Evolutionary conservation across 23 tunicate species (phyloP).

Genomic region (Aplidium turbinatum): DNA sequence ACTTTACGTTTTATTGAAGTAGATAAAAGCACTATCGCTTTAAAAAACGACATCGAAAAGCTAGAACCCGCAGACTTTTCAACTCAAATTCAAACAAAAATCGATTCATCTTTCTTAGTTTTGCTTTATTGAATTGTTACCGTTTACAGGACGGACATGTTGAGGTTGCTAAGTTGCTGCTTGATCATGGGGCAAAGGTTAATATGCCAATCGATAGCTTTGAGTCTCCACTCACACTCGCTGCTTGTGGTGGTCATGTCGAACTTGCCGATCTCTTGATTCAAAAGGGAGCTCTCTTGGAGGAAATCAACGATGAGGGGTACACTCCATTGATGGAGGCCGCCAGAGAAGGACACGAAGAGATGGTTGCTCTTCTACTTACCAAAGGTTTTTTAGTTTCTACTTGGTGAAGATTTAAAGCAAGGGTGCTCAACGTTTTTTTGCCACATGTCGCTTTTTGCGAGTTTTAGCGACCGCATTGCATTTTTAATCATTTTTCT

Average conservation of each 20-base stretch:
- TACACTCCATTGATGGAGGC: slow-evolving; percentile 97
- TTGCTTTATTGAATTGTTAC: background rate
- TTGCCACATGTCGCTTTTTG: too few species aligned
- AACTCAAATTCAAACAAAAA: too few species aligned
- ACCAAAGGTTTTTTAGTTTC: slow-evolving; percentile 75
- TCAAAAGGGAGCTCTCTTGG: slow-evolving; percentile 85
- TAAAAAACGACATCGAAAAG: too few species aligned
- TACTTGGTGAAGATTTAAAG: too few species aligned
- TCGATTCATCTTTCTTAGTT: too few species aligned
- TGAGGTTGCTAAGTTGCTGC: slow-evolving; percentile 87
- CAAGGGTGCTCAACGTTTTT: too few species aligned
- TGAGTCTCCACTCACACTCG: slow-evolving; percentile 96
- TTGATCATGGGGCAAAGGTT: slow-evolving; percentile 91
- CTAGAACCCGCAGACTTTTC: too few species aligned
- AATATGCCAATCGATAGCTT: slow-evolving; percentile 99
- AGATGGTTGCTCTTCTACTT: slow-evolving; percentile 83
- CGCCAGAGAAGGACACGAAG: slow-evolving; percentile 87
- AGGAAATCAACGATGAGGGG: slow-evolving; percentile 98
- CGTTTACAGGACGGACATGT: slow-evolving; percentile 91
- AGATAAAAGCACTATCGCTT: too few species aligned
- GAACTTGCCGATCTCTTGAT: slow-evolving; percentile 87
- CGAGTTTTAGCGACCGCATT: too few species aligned
- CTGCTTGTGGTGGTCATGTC: slow-evolving; percentile 99
- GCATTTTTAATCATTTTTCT: too few species aligned
- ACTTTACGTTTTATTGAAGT: too few species aligned